Base-by-base conservation (phyloP, 1,140 invertebrate genomes). In the Tetragonula clypearis region DNA sequence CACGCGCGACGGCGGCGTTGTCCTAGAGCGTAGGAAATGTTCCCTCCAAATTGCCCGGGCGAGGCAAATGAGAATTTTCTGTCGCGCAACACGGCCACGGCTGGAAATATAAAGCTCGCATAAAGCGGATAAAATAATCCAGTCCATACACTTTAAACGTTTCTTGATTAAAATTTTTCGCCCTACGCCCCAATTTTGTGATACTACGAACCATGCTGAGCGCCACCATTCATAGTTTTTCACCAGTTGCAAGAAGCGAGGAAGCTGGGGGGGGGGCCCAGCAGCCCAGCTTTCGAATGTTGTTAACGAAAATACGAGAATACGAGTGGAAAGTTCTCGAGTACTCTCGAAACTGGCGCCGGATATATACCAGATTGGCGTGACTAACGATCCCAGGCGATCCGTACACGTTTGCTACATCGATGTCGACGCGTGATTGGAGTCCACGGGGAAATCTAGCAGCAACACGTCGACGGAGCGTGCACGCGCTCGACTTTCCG, bases 371-470 rank as follows among this genome's bases (percentile, higher is more conserved):
- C 5, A 4, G 41, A 41, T 6, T 41, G 41, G n/a, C 56, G 71
- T 23, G 30, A 62, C 21, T 65, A 82, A 19, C 77, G 71, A 82
- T 88, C 82, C 87, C 90, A 80, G 21, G 87, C 75, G 87, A 75
- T 65, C 41, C 41, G 30, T 30, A 30, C 79, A 72, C 19, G 69
- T 75, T 84, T 86, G 76, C 84, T 93, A 91, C 90, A 90, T 91
- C 85, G 90, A 85, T 84, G 85, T 87, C 91, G 91, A 91, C 89
- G 91, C 92, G 91, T 94, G 91, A 94, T 94, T 93, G 92, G 88
- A 90, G 92, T 92, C 94, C 93, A 35, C 83, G 74, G 94, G 93
- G 94, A 94, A 94, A 94, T 94, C 92, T 92, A 92, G 58, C 79
- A 60, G 78, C 89, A 85, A 93, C 91, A 92, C 90, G 93, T 71